Conservation (phyloP, 1,140 invertebrate genomes). For the Drosophila grimshawi region DNA sequence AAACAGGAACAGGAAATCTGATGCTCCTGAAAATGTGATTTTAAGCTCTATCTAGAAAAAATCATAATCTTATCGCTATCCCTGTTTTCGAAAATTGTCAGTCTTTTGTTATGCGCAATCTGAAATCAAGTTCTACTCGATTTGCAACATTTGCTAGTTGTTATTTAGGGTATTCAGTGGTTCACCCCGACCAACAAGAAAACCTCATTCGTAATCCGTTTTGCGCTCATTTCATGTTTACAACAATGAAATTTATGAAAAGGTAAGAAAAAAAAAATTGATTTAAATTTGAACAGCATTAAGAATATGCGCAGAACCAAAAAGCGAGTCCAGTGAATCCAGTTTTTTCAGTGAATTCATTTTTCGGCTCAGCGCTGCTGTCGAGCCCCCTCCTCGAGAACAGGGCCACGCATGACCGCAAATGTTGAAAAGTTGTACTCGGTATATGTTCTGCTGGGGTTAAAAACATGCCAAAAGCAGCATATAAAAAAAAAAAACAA, state of each 20-base stretch:
- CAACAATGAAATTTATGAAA: conserved; percentile 48
- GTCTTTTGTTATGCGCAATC: conserved; percentile 3
- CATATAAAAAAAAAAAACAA: conserved; percentile 24
- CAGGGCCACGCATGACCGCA: conserved; percentile 71
- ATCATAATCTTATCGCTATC: no score
- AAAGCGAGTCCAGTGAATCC: conserved; percentile 50
- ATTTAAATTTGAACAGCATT: conserved; percentile 61
- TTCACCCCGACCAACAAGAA: neutral
- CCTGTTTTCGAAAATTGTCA: neutral
- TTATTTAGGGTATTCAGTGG: conserved; percentile 2
- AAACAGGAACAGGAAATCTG: no score
- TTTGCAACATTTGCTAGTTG: conserved; percentile 19
- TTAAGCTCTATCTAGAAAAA: no score
- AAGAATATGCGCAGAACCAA: conserved; percentile 29
- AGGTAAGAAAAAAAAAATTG: conserved; percentile 50
- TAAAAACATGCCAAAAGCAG: conserved; percentile 31
- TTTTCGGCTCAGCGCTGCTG: conserved; percentile 21
- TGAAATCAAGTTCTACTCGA: conserved; percentile 8
- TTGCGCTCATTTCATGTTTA: conserved; percentile 22
- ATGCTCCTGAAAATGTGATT: no score
- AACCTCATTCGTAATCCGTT: conserved; percentile 11
- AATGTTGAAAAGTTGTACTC: conserved; percentile 41
- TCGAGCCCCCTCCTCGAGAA: conserved; percentile 40
- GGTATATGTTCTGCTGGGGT: conserved; percentile 50
- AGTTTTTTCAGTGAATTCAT: conserved; percentile 43